Percentiles rank a stretch among this genome's conserved stretches.
phyloP scores from a whole-genome alignment of 2,797 vertebrate genomes.

The Tokudaia muenninki region DNA sequence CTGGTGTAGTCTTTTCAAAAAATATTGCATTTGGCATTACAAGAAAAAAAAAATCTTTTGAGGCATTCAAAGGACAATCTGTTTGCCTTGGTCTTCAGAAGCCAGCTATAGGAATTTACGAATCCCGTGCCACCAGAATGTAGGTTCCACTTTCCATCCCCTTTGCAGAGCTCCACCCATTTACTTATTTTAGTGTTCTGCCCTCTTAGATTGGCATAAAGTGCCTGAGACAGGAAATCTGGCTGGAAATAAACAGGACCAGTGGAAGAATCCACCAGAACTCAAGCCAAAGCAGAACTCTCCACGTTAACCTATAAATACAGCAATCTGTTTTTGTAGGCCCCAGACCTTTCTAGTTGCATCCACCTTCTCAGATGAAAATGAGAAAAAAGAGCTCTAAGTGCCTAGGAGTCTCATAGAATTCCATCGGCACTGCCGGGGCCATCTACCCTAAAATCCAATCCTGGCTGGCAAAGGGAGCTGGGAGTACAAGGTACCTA shows the following conservation, averaged over 20 bases:
- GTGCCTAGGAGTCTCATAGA: not conserved
- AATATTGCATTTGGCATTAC: constrained; percentile 93
- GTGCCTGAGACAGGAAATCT: constrained; percentile 54
- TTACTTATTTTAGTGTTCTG: constrained; percentile 65
- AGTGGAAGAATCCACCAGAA: constrained; percentile 38
- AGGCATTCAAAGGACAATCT: constrained; percentile 92
- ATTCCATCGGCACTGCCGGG: not conserved
- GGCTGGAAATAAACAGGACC: not conserved
- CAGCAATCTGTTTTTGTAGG: not conserved
- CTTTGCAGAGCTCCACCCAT: constrained; percentile 84
- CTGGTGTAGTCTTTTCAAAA: constrained; percentile 92
- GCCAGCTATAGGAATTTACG: constrained; percentile 88
- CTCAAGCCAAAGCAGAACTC: not conserved
- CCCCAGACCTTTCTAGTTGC: not conserved
- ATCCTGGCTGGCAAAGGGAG: not conserved
- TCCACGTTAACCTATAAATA: not conserved
- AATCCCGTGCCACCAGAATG: constrained; percentile 89
- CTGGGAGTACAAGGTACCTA: not conserved
- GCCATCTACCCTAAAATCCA: not conserved
- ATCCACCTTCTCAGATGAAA: constrained; percentile 2
- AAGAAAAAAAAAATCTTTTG: constrained; percentile 91
- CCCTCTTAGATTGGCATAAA: constrained; percentile 67
- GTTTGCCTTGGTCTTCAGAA: constrained; percentile 90
- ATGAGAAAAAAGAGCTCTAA: not conserved
- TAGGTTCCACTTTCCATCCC: constrained; percentile 87